These are phyloP conservation scores for Daphoenositta chrysoptera DNA, from an alignment of 2,113 vertebrate species.

Conservation along the genomic window DNA sequence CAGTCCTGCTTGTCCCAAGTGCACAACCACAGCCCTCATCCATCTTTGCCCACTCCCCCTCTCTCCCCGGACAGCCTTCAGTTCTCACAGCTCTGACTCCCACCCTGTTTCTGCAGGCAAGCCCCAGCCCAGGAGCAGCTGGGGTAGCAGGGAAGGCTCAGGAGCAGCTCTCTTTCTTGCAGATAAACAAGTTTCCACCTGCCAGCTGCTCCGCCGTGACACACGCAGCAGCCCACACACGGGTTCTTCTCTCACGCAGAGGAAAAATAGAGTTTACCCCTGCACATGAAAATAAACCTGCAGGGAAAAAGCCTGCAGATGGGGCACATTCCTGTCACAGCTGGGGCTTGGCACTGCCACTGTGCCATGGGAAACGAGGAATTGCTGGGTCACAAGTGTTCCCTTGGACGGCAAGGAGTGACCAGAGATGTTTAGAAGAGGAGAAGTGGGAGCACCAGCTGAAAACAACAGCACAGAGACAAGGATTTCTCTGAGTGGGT, in stretches of 20 bases:
- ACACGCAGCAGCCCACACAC: neutral
- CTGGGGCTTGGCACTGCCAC: neutral
- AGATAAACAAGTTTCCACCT: neutral
- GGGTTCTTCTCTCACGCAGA: neutral
- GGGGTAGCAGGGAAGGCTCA: neutral
- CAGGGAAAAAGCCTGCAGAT: neutral
- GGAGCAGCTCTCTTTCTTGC: neutral
- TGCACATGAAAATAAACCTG: neutral
- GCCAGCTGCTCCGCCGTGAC: neutral
- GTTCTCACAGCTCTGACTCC: neutral
- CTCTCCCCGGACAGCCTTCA: neutral
- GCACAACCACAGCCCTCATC: neutral
- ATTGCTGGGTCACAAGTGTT: accelerated
- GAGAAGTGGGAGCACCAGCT: neutral
- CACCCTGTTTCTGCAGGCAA: neutral
- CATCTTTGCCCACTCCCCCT: neutral
- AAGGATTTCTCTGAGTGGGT: neutral
- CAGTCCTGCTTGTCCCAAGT: neutral
- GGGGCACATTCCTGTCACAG: accelerated
- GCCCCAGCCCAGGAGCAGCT: neutral
- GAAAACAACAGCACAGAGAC: neutral
- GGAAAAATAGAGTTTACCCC: neutral
- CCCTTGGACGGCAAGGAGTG: neutral
- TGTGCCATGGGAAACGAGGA: neutral
- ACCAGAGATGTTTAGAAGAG: neutral